These are phyloP conservation scores for Papilio elwesi DNA, from an alignment of 2,888 invertebrate genomes.

Conservation along the genomic window DNA sequence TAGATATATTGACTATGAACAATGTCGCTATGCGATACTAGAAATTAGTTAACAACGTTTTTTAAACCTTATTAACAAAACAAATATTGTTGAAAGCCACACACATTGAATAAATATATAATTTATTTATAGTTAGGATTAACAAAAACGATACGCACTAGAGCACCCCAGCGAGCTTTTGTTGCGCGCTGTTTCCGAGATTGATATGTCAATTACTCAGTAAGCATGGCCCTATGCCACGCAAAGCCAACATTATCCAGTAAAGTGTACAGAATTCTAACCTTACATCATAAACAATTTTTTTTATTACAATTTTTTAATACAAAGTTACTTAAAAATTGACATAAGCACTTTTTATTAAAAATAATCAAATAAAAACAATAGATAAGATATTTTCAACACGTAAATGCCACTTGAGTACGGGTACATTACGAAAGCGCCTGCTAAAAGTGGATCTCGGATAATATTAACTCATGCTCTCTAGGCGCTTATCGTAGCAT, in stretches of 20 bases:
- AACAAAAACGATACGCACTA: not conserved
- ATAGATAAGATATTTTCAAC: too few species aligned
- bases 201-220: constrained; percentile 46
- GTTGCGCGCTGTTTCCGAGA: constrained; percentile 35
- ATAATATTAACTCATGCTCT: not conserved
- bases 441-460: not conserved
- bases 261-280: constrained; percentile 21
- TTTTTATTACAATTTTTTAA: too few species aligned
- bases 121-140: constrained; percentile 3
- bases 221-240: constrained; percentile 45
- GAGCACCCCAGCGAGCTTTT: constrained; percentile 14
- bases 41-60: too few species aligned
- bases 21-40: too few species aligned
- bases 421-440: not conserved
- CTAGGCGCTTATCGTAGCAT: not conserved
- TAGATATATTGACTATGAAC: too few species aligned
- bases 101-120: not conserved
- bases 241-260: constrained; percentile 47
- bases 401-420: not conserved
- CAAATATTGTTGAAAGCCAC: not conserved
- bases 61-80: too few species aligned
- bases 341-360: too few species aligned
- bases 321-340: too few species aligned
- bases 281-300: not conserved
- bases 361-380: too few species aligned